A percentile compares a stretch with the other conserved stretches of the same genome.
These are phyloP conservation scores for Marisa cornuarietis DNA, from an alignment of 1,140 invertebrate genomes.

Conservation along the genomic window DNA sequence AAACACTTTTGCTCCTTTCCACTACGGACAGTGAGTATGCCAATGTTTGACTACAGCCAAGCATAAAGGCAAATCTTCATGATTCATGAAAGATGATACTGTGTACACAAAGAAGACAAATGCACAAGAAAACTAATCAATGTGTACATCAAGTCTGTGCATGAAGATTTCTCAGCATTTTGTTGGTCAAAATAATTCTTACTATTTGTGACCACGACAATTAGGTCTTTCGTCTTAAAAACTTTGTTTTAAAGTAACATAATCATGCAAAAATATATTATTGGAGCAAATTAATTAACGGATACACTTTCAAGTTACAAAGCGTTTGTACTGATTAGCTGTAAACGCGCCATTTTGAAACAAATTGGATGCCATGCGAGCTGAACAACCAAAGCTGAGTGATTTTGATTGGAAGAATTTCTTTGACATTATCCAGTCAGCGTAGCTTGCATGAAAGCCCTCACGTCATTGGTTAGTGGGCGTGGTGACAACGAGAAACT, in stretches of 20 bases:
- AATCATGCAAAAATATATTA: background rate
- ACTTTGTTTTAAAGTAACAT: background rate
- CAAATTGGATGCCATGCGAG: constrained; percentile 25
- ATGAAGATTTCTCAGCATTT: background rate
- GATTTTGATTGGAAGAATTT: constrained; percentile 7
- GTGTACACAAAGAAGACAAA: no score
- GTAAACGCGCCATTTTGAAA: constrained; percentile 27
- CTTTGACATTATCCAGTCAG: background rate
- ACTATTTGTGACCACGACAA: background rate
- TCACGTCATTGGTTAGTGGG: no score
- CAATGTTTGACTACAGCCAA: no score
- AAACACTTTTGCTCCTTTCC: no score
- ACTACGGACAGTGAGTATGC: no score
- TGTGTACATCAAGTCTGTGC: no score
- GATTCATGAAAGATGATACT: no score
- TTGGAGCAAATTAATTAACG: background rate
- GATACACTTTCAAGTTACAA: background rate
- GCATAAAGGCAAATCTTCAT: no score
- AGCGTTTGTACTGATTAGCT: background rate
- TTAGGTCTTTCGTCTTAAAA: background rate
- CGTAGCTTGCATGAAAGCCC: background rate
- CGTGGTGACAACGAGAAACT: no score
- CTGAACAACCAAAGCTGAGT: background rate
- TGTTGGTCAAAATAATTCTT: background rate
- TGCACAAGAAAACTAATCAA: no score